phyloP scores from a whole-genome alignment of 2,113 vertebrate genomes.

The Aphelocoma coerulescens region DNA sequence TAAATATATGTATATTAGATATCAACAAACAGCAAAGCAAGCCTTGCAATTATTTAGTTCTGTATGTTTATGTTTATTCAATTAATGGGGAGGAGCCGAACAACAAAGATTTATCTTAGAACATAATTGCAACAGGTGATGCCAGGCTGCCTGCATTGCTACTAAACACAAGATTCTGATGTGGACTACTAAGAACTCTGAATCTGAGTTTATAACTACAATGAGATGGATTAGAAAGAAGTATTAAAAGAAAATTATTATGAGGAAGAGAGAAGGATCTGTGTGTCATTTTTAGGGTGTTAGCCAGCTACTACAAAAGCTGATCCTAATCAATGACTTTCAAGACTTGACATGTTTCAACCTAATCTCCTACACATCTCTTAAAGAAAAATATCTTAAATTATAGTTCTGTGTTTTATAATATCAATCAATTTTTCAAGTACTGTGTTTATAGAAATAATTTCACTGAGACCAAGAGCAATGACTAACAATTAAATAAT shows the following conservation, averaged over 20 bases:
- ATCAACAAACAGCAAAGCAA: background rate
- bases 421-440: background rate
- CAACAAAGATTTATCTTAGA: background rate
- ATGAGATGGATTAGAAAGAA: background rate
- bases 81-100: background rate
- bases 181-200: background rate
- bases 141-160: accelerated
- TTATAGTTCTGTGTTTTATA: background rate
- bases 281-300: background rate
- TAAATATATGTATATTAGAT: background rate
- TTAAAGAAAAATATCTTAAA: background rate
- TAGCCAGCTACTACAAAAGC: background rate
- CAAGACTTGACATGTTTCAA: background rate
- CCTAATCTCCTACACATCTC: accelerated
- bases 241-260: background rate
- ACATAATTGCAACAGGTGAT: background rate
- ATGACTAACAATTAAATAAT: background rate
- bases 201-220: background rate
- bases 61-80: background rate
- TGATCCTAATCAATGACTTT: background rate
- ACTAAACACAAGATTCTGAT: background rate
- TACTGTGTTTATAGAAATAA: background rate
- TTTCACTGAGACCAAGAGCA: background rate
- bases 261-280: background rate
- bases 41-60: background rate